These are phyloP conservation scores for Blastobasis lacticolella DNA, from an alignment of 2,888 invertebrate species.

Conservation along the genomic window DNA sequence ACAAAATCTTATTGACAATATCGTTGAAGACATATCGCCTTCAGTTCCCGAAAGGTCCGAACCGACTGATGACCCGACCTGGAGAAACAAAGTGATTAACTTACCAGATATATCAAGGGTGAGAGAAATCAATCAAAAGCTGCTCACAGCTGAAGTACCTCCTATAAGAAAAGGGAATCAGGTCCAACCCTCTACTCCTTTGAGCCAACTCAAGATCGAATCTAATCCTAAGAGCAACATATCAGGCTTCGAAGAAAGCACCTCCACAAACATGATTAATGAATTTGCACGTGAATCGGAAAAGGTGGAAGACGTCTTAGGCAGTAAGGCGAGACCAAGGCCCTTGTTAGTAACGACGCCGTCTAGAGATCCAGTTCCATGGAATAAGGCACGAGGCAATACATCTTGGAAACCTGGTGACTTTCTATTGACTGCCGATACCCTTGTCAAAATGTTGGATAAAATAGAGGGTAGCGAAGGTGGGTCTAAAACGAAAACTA, in stretches of 20 bases:
- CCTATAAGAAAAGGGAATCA: slow-evolving; percentile 25
- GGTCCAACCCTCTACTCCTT: no score
- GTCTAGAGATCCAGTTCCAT: not conserved
- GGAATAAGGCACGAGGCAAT: not conserved
- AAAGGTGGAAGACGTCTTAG: no score
- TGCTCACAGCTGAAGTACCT: slow-evolving; percentile 49
- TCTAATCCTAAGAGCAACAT: not conserved
- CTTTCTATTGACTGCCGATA: slow-evolving; percentile 31
- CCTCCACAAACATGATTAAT: no score
- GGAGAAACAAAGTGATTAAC: slow-evolving; percentile 43
- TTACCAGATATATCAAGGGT: slow-evolving; percentile 46
- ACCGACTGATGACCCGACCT: slow-evolving; percentile 10
- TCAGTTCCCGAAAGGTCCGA: not conserved
- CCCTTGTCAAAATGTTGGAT: slow-evolving; percentile 49
- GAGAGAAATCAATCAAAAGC: slow-evolving; percentile 44
- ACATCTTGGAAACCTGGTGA: slow-evolving; percentile 7
- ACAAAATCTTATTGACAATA: no score
- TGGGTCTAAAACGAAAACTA: slow-evolving; percentile 7
- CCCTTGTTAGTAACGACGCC: no score
- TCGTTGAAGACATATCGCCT: no score
- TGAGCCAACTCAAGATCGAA: no score
- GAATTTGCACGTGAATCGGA: no score
- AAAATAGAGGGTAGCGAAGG: slow-evolving; percentile 20
- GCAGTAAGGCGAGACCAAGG: no score
- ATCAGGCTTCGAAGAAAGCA: no score